A percentile compares a stretch with the other conserved stretches of the same genome.
These are phyloP conservation scores for Meganola albula DNA, from an alignment of 2,888 invertebrate genomes.

Conservation along the genomic window DNA sequence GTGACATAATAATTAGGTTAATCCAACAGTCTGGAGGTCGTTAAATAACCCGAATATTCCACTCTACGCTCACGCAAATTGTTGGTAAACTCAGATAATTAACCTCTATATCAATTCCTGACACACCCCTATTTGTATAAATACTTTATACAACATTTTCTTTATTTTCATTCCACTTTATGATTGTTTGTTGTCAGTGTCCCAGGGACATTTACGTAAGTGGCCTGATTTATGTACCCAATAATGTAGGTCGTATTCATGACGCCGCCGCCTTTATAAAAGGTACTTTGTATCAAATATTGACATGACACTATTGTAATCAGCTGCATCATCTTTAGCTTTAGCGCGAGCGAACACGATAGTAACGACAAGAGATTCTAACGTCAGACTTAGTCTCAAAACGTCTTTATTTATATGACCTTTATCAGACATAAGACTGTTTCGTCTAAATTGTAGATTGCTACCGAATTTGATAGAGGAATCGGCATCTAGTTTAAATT, in stretches of 20 bases:
- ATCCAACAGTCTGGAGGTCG: too few species aligned
- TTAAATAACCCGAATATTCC: background rate
- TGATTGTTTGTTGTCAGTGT: constrained; percentile 28
- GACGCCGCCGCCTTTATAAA: constrained; percentile 27
- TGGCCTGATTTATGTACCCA: constrained; percentile 45
- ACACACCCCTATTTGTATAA: constrained; percentile 10
- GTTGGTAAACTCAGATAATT: constrained; percentile 17
- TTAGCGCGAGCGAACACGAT: too few species aligned
- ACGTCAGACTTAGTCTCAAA: too few species aligned
- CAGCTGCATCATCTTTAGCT: constrained; percentile 21
- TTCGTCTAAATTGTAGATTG: too few species aligned
- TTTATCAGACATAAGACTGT: too few species aligned
- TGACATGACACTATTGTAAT: constrained; percentile 23
- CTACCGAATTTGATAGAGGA: too few species aligned
- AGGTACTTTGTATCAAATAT: constrained; percentile 21
- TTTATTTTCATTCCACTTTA: too few species aligned
- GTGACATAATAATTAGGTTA: too few species aligned
- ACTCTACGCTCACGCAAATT: constrained; percentile 20
- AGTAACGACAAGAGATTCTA: too few species aligned
- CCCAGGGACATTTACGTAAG: constrained; percentile 48
- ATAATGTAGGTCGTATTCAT: constrained; percentile 43
- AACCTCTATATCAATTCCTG: constrained; percentile 14
- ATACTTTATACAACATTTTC: constrained; percentile 15
- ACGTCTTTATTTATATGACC: too few species aligned
- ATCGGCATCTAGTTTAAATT: too few species aligned